Conservation (phyloP, 2,797 vertebrate species). For the Pangasius macronema region DNA sequence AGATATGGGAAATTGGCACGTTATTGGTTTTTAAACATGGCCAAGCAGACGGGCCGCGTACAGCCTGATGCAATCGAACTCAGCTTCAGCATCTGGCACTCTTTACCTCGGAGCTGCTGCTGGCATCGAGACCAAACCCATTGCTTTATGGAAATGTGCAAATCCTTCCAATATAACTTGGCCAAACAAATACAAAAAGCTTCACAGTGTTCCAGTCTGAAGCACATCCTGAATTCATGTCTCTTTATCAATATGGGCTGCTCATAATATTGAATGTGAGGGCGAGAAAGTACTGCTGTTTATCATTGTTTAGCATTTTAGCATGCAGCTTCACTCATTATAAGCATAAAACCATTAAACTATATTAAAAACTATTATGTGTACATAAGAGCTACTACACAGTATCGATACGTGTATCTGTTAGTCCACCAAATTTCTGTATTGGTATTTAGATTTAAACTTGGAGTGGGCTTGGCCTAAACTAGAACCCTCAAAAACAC, state of each 20-base stretch:
- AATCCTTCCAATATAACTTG: constrained; percentile 23
- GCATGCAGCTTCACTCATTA: no score
- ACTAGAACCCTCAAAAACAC: neutral
- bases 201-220: neutral
- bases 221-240: neutral
- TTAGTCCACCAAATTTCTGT: neutral
- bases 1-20: neutral
- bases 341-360: no score
- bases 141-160: constrained; percentile 29
- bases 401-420: no score
- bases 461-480: neutral
- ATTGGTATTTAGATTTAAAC: no score
- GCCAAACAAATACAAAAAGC: neutral
- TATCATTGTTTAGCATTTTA: neutral
- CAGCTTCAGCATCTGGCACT: constrained; percentile 9
- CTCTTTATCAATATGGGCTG: neutral
- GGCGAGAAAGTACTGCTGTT: neutral
- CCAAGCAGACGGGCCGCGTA: neutral
- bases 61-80: neutral
- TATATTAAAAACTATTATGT: neutral
- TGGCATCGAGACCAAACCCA: neutral
- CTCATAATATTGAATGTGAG: neutral
- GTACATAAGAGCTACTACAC: no score
- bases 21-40: constrained; percentile 5
- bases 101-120: constrained; percentile 8